These are phyloP conservation scores for Nixonia krombeini DNA, from an alignment of 1,140 invertebrate genomes.

Conservation along the genomic window DNA sequence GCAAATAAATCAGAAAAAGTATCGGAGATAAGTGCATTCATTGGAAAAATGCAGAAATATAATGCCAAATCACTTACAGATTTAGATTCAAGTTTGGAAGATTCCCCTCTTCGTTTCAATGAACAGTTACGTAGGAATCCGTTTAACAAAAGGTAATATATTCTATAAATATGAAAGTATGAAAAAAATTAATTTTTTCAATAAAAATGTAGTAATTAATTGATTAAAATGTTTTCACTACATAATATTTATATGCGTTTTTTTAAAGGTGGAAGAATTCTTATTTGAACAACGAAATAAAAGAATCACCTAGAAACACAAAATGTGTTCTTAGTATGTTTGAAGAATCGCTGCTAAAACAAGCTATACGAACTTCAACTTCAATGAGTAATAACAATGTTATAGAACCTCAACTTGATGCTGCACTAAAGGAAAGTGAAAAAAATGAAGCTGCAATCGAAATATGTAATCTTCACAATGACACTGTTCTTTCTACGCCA, in stretches of 20 bases:
- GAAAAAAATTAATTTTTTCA: too few relatives aligned
- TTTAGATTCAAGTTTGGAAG: constrained; percentile 45
- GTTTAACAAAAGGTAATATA: constrained; percentile 39
- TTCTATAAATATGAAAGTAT: too few relatives aligned
- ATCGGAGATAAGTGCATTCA: constrained; percentile 52
- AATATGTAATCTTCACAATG: background rate
- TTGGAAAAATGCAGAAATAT: constrained; percentile 48
- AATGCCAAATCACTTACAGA: constrained; percentile 41
- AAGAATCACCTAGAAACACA: too few relatives aligned
- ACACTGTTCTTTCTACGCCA: background rate
- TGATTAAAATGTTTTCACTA: too few relatives aligned
- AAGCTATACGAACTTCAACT: too few relatives aligned
- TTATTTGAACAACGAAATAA: background rate
- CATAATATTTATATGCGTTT: too few relatives aligned
- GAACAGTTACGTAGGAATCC: constrained; percentile 41
- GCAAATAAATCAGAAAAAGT: background rate
- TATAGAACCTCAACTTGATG: background rate
- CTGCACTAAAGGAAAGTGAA: background rate
- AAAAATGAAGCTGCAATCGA: background rate
- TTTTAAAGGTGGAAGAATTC: background rate
- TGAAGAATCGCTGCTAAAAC: constrained; percentile 31
- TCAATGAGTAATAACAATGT: too few relatives aligned
- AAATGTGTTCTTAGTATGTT: constrained; percentile 46
- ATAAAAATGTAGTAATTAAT: too few relatives aligned
- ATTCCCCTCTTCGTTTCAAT: background rate